Evolutionary conservation across 2,888 invertebrate species (phyloP).

Genomic region (Pycnomerus fuliginosus): DNA sequence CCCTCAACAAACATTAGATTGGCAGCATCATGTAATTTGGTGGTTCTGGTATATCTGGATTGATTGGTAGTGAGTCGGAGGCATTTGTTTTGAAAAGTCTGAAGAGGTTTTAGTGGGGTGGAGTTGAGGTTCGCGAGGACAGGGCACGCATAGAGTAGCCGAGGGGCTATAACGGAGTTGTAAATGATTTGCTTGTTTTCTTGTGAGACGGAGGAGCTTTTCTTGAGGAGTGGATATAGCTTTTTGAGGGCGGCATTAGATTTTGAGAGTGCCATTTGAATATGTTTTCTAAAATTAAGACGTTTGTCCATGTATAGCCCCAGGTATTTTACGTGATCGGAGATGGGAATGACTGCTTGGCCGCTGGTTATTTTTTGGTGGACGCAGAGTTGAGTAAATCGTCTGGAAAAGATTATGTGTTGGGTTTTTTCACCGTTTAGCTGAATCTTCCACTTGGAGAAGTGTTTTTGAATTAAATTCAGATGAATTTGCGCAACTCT

Average conservation of each 20-base stretch:
- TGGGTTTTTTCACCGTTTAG: constrained; percentile 7
- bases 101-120: no score
- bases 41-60: no score
- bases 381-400: constrained; percentile 1
- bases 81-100: no score
- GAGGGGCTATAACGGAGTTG: constrained; percentile 5
- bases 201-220: neutral
- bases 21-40: no score
- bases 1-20: no score
- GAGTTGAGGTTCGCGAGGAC: no score
- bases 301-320: constrained; percentile 5
- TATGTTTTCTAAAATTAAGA: constrained; percentile 2
- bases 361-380: neutral
- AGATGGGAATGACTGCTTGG: neutral
- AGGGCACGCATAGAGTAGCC: constrained; percentile 3
- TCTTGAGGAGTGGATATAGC: constrained; percentile 3
- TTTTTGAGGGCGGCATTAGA: neutral
- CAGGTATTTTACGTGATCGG: constrained; percentile 2
- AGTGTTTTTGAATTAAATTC: constrained; percentile 3
- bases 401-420: constrained; percentile 6
- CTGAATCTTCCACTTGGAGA: constrained; percentile 2
- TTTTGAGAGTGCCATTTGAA: constrained; percentile 1
- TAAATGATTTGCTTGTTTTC: neutral
- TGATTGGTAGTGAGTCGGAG: no score
- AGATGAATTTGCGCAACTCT: constrained; percentile 7